A percentile compares a stretch with the other conserved stretches of the same genome.
Conservation (phyloP, 2,888 invertebrate genomes). For the Enchytraeus crypticus region DNA sequence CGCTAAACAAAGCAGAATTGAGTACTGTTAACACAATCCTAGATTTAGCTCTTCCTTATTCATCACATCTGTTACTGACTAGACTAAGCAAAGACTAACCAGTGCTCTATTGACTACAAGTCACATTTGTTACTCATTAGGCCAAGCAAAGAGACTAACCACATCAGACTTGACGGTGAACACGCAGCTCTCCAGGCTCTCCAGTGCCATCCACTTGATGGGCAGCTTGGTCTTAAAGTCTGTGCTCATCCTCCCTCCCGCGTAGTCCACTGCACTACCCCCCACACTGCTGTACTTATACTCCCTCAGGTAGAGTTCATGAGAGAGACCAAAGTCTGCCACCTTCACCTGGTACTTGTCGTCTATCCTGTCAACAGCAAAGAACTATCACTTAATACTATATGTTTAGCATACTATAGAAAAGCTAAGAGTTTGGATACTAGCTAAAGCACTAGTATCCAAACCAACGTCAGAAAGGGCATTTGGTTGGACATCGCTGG, state of each 20-base stretch:
- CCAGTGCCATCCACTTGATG: slow-evolving; percentile 53
- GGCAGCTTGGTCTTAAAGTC: slow-evolving; percentile 50
- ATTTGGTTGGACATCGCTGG: too few species aligned
- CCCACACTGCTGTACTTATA: slow-evolving; percentile 49
- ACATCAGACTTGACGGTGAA: slow-evolving; percentile 51
- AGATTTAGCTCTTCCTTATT: too few species aligned
- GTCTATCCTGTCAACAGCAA: slow-evolving; percentile 46
- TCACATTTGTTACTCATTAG: too few species aligned
- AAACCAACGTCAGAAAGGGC: too few species aligned
- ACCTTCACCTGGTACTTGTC: slow-evolving; percentile 50
- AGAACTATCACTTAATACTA: not conserved
- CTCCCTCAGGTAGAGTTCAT: slow-evolving; percentile 53
- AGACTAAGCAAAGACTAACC: too few species aligned
- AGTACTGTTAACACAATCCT: too few species aligned
- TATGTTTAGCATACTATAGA: not conserved
- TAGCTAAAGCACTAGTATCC: too few species aligned
- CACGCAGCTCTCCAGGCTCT: slow-evolving; percentile 48
- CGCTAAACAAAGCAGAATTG: too few species aligned
- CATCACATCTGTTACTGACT: too few species aligned
- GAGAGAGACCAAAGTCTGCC: slow-evolving; percentile 55
- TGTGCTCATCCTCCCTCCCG: slow-evolving; percentile 50
- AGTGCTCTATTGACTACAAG: too few species aligned
- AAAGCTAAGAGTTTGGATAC: too few species aligned
- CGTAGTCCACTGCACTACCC: slow-evolving; percentile 49
- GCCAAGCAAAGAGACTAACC: too few species aligned